Percentiles rank a stretch among this genome's conserved stretches.
Evolutionary conservation across 2,888 invertebrate genomes (phyloP).

Genomic region (Phymatocera aterrima): DNA sequence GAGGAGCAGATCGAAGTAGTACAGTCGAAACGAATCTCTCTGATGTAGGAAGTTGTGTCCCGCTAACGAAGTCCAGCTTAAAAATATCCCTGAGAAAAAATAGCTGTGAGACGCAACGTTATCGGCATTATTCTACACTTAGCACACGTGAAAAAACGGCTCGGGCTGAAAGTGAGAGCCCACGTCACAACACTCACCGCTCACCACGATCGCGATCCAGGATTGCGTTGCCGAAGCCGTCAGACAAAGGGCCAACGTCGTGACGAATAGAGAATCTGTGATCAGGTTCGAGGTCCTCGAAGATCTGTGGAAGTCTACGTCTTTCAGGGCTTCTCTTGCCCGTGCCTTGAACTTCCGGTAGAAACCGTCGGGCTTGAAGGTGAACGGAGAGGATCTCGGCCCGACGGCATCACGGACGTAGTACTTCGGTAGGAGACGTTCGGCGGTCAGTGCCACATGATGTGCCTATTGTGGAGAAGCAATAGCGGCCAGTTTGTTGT

Average conservation of each 20-base stretch:
- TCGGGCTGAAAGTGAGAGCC: neutral
- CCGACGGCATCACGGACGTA: conserved; percentile 80
- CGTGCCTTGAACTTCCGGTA: conserved; percentile 82
- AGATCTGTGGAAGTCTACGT: conserved; percentile 74
- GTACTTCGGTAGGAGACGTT: conserved; percentile 80
- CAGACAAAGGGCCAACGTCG: conserved; percentile 56
- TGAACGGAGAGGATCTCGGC: conserved; percentile 84
- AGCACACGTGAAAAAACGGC: neutral
- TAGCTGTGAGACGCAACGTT: neutral
- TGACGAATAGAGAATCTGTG: conserved; percentile 61
- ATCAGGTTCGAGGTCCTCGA: conserved; percentile 66
- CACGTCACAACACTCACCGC: conserved; percentile 58
- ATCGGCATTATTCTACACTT: neutral
- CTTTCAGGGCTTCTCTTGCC: conserved; percentile 77
- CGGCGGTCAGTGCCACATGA: conserved; percentile 80
- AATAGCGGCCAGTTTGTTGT: neutral
- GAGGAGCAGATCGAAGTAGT: conserved; percentile 83
- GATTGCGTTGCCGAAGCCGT: conserved; percentile 57
- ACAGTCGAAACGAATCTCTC: conserved; percentile 87
- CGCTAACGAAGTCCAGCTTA: conserved; percentile 79
- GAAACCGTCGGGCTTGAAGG: conserved; percentile 85
- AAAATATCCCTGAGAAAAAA: conserved; percentile 73
- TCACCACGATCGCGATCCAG: conserved; percentile 64
- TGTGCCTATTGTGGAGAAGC: conserved; percentile 73
- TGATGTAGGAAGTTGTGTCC: conserved; percentile 89